Percentiles rank a stretch among this genome's conserved stretches.
Evolutionary conservation across 2,113 vertebrate species (phyloP).

Genomic region (Eonycteris spelaea): DNA sequence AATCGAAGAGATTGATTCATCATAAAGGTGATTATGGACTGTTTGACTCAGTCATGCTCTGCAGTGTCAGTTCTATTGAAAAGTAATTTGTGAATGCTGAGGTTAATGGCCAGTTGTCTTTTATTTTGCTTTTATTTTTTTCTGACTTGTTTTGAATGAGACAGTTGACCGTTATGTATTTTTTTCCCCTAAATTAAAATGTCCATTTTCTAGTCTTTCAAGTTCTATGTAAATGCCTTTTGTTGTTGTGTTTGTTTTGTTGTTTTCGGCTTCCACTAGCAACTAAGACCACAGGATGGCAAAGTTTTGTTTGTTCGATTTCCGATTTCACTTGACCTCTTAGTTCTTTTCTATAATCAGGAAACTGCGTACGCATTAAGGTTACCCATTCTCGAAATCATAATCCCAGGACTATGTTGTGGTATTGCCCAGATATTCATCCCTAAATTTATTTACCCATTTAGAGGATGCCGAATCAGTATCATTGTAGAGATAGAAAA

Average conservation of each 20-base stretch:
- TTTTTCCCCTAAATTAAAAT: constrained; percentile 21
- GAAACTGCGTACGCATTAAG: not conserved
- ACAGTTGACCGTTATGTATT: not conserved
- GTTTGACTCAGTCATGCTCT: not conserved
- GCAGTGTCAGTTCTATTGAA: not conserved
- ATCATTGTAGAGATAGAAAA: not conserved
- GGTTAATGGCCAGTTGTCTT: constrained; percentile 20
- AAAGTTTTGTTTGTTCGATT: not conserved
- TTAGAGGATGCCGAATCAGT: not conserved
- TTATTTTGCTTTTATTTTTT: not conserved
- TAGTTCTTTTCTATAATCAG: not conserved
- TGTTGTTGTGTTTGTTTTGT: not conserved
- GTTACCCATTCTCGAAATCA: not conserved
- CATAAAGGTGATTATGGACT: not conserved
- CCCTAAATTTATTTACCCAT: not conserved
- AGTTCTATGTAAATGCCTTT: not conserved
- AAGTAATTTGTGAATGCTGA: constrained; percentile 47
- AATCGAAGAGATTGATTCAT: constrained; percentile 49
- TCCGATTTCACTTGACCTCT: not conserved
- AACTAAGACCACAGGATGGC: not conserved
- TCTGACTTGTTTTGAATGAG: not conserved
- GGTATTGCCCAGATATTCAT: not conserved
- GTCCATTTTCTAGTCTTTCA: not conserved
- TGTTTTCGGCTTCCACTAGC: not conserved
- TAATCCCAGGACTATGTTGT: not conserved